These are phyloP conservation scores for Barnardius zonarius DNA, from an alignment of 2,113 vertebrate species.

Conservation along the genomic window DNA sequence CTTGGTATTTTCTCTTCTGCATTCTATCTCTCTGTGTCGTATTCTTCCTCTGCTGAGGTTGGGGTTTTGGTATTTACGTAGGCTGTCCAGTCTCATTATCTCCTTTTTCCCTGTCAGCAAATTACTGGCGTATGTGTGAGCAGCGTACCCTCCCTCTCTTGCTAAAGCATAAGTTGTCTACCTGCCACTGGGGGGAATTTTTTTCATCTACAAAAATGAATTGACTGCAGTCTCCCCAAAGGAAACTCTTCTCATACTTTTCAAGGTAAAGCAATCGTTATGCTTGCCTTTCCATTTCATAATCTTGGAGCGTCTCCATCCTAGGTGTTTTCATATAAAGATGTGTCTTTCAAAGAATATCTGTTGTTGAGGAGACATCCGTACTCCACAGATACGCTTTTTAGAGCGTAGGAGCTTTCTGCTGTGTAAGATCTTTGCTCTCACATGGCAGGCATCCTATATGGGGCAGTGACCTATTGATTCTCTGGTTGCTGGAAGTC, in stretches of 20 bases:
- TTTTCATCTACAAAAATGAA: constrained; percentile 3
- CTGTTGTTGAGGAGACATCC: background rate
- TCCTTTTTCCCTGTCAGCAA: constrained; percentile 7
- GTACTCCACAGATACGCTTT: background rate
- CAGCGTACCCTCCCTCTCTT: background rate
- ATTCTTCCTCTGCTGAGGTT: background rate
- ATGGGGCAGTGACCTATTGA: rapidly evolving
- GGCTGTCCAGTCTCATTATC: constrained; percentile 25
- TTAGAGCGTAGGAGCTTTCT: background rate
- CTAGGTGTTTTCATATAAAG: background rate
- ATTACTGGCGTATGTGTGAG: background rate
- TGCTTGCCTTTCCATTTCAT: constrained; percentile 22
- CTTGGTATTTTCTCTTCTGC: constrained; percentile 6
- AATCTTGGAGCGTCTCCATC: background rate
- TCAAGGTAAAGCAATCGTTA: background rate
- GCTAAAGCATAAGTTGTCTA: background rate
- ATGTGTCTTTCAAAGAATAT: background rate
- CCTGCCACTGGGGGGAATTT: background rate
- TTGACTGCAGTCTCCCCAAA: constrained; percentile 6
- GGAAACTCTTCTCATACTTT: background rate
- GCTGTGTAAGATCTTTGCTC: background rate
- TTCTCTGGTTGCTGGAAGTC: background rate
- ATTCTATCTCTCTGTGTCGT: background rate
- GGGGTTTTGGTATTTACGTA: constrained; percentile 25
- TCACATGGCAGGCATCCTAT: background rate